A percentile compares a stretch with the other conserved stretches of the same genome.
Evolutionary conservation across 2,113 vertebrate genomes (phyloP).

Genomic region (Lophura nycthemera): DNA sequence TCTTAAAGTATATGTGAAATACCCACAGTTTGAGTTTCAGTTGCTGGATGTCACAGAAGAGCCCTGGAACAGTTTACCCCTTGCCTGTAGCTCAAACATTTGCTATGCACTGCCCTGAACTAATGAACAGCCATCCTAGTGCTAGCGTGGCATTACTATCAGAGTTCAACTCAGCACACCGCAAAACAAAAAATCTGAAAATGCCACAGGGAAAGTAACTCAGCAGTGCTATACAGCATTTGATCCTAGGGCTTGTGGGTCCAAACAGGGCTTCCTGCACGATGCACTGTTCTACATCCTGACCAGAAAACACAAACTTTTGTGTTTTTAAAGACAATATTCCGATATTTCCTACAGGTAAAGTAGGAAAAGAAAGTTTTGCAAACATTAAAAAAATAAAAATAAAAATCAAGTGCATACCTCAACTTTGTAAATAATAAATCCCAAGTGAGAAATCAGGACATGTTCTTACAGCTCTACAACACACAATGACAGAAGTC

Average conservation of each 20-base stretch:
- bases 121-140: background rate
- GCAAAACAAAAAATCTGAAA: background rate
- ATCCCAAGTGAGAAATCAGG: background rate
- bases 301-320: background rate
- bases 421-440: background rate
- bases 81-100: background rate
- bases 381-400: background rate
- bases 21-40: background rate
- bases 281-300: background rate
- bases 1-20: background rate
- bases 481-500: background rate
- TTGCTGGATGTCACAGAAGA: background rate
- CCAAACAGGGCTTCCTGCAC: background rate
- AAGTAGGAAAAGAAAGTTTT: background rate
- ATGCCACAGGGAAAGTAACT: background rate
- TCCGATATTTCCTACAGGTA: background rate
- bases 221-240: background rate
- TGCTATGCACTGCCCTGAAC: background rate
- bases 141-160: fast-evolving
- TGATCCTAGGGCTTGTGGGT: background rate
- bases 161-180: background rate
- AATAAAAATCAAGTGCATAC: background rate
- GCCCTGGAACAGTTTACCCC: background rate
- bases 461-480: background rate
- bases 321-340: background rate